A percentile compares a stretch with the other conserved stretches of the same genome.
phyloP scores from a whole-genome alignment of 2,113 vertebrate genomes.

The Spea bombifrons region DNA sequence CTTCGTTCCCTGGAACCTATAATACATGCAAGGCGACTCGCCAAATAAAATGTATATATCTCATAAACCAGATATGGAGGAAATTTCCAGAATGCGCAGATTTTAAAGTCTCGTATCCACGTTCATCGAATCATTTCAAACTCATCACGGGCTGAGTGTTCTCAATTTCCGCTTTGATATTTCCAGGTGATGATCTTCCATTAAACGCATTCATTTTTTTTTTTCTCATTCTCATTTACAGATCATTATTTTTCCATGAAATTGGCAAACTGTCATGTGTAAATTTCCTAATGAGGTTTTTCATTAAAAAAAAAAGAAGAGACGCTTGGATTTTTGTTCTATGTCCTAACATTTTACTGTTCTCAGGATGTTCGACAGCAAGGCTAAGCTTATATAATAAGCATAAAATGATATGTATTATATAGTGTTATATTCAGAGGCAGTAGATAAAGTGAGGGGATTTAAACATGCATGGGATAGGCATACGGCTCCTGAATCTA shows the following conservation, averaged over 20 bases:
- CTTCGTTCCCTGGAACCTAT: too few relatives aligned
- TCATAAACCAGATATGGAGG: background rate
- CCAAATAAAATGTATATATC: background rate
- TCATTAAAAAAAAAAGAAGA: constrained; percentile 14
- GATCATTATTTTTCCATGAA: constrained; percentile 39
- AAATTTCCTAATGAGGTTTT: constrained; percentile 18
- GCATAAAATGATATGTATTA: too few relatives aligned
- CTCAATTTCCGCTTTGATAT: constrained; percentile 28
- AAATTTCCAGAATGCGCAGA: background rate
- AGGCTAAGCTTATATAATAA: too few relatives aligned
- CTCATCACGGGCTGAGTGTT: background rate
- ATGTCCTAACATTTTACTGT: too few relatives aligned
- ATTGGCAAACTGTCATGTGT: constrained; percentile 31
- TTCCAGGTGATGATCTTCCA: constrained; percentile 39
- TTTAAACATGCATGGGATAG: too few relatives aligned
- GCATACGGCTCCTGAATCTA: too few relatives aligned
- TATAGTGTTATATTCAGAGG: too few relatives aligned
- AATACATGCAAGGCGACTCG: too few relatives aligned
- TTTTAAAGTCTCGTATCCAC: background rate
- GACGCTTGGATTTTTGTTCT: too few relatives aligned
- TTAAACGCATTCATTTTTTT: constrained; percentile 28
- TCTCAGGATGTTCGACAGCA: too few relatives aligned
- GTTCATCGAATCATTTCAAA: background rate
- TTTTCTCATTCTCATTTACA: constrained; percentile 30
- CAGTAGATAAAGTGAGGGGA: too few relatives aligned